A percentile compares a stretch with the other conserved stretches of the same genome.
phyloP scores from a whole-genome alignment of 2,113 vertebrate genomes.

The Gymnocephalus cernua region DNA sequence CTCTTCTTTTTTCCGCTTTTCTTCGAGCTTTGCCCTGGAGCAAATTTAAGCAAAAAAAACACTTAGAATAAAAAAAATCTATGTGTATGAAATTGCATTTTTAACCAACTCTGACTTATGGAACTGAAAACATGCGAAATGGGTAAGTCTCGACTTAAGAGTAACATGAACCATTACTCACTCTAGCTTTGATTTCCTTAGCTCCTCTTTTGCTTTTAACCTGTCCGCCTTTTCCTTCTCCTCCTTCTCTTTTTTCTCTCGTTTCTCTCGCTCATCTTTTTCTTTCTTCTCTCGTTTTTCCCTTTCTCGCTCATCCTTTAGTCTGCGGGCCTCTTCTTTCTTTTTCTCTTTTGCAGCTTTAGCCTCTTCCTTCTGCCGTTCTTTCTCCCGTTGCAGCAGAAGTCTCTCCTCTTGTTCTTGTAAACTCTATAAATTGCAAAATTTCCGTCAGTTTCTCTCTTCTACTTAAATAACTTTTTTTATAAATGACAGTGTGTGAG shows the following conservation, averaged over 20 bases:
- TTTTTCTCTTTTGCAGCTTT: conserved; percentile 82
- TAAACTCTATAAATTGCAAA: conserved; percentile 61
- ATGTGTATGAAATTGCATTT: neutral
- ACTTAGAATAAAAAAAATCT: neutral
- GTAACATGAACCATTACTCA: conserved; percentile 78
- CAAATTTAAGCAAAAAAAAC: conserved; percentile 26
- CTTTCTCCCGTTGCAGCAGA: conserved; percentile 81
- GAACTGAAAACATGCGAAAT: neutral
- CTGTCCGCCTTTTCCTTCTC: conserved; percentile 93
- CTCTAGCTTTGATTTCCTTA: conserved; percentile 93
- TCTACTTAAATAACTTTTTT: neutral
- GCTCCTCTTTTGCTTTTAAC: conserved; percentile 90
- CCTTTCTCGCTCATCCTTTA: conserved; percentile 87
- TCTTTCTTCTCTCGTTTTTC: conserved; percentile 92
- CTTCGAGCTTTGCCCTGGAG: conserved; percentile 93
- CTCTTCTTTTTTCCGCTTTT: conserved; percentile 96
- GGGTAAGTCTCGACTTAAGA: neutral
- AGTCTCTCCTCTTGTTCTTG: conserved; percentile 86
- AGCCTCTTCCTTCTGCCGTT: conserved; percentile 80
- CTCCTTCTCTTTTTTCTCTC: conserved; percentile 92
- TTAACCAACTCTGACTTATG: neutral
- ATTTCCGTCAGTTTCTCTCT: neutral
- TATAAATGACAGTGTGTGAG: neutral
- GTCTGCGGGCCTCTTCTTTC: conserved; percentile 82
- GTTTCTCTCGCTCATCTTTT: conserved; percentile 88